These are phyloP conservation scores for Drosophila macrospina DNA, from an alignment of 2,888 invertebrate genomes.

Conservation along the genomic window DNA sequence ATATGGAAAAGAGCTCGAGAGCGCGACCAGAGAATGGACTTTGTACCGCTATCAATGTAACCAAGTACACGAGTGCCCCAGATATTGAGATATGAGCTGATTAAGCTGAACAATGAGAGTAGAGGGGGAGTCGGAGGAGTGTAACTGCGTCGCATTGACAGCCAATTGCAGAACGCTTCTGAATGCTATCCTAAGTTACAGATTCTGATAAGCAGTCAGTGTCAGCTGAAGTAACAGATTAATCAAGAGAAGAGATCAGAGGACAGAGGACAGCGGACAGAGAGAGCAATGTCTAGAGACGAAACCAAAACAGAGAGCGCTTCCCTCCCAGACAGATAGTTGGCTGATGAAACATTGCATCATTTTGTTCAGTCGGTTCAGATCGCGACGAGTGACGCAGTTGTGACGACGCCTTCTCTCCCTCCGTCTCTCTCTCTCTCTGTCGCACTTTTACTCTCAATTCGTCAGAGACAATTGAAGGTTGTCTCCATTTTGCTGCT, in stretches of 20 bases:
- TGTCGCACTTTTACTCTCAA: constrained; percentile 9
- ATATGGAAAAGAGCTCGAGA: constrained; percentile 1
- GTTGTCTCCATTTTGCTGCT: constrained; percentile 35
- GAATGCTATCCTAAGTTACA: background rate
- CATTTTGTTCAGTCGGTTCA: constrained; percentile 50
- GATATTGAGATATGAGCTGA: constrained; percentile 26
- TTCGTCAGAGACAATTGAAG: constrained; percentile 49
- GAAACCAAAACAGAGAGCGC: constrained; percentile 38
- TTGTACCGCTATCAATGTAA: constrained; percentile 47
- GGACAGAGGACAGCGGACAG: background rate
- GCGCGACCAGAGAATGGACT: constrained; percentile 34
- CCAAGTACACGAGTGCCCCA: constrained; percentile 24
- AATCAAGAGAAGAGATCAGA: constrained; percentile 4
- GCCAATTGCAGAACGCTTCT: background rate
- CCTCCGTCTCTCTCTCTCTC: constrained; percentile 17
- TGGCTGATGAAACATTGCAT: constrained; percentile 82
- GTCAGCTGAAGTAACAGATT: constrained; percentile 17
- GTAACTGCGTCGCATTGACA: background rate
- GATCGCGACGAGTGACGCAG: constrained; percentile 57
- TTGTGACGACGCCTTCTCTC: constrained; percentile 37
- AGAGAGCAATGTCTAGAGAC: background rate
- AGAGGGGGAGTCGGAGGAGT: no score
- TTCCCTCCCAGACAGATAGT: constrained; percentile 6
- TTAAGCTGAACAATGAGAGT: background rate
- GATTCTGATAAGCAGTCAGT: background rate